Evolutionary conservation across 2,888 invertebrate genomes (phyloP).

Genomic region (Dynastes grantii): DNA sequence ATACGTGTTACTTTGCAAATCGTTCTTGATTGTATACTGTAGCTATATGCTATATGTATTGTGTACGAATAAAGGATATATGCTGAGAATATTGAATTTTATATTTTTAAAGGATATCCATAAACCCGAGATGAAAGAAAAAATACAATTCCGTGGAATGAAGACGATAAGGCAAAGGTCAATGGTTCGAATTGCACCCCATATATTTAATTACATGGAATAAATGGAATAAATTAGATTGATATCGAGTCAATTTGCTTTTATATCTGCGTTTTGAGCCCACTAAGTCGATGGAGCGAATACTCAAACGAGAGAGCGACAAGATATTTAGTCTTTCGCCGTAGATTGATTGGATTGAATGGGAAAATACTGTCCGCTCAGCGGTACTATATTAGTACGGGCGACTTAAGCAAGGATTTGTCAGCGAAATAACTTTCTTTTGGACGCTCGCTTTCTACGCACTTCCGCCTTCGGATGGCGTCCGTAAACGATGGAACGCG

Average conservation of each 20-base stretch:
- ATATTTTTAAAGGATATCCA: not conserved
- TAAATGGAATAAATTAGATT: slow-evolving; percentile 40
- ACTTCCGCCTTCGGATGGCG: not conserved
- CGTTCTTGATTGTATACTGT: no score
- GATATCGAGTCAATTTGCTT: slow-evolving; percentile 41
- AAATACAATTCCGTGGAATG: no score
- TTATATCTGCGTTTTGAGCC: slow-evolving; percentile 40
- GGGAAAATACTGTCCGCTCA: slow-evolving; percentile 43
- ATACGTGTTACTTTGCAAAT: no score
- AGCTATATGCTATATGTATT: no score
- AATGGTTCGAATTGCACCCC: not conserved
- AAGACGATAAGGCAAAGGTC: no score
- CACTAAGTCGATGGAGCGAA: slow-evolving; percentile 26
- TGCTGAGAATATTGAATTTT: not conserved
- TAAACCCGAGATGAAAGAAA: no score
- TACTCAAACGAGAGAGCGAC: slow-evolving; percentile 41
- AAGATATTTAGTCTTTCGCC: slow-evolving; percentile 48
- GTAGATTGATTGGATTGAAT: slow-evolving; percentile 50
- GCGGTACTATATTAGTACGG: slow-evolving; percentile 52
- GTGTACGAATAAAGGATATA: no score
- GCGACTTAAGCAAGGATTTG: slow-evolving; percentile 52
- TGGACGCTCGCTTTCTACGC: slow-evolving; percentile 10
- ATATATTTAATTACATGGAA: slow-evolving; percentile 28
- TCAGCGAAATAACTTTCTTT: slow-evolving; percentile 50
- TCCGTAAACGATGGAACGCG: not conserved